Evolutionary conservation across 2,797 vertebrate species (phyloP).

Genomic region (Thaleichthys pacificus): DNA sequence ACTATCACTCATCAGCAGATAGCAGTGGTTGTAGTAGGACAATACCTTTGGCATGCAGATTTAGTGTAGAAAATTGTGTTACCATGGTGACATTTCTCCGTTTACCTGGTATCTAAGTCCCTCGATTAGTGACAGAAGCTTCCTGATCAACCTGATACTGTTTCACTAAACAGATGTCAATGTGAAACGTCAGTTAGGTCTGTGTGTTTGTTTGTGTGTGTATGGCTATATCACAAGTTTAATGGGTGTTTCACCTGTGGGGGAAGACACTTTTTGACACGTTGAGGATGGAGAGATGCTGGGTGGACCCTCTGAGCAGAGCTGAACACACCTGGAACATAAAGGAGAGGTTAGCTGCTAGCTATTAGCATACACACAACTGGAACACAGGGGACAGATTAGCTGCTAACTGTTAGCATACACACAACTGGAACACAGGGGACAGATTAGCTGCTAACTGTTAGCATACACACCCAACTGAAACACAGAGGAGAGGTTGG

Average conservation of each 20-base stretch:
- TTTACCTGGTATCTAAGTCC: too few relatives aligned
- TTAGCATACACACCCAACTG: background rate
- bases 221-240: background rate
- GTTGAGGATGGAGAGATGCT: slow-evolving; percentile 87
- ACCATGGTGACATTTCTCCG: background rate
- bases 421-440: background rate
- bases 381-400: background rate
- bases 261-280: slow-evolving; percentile 91
- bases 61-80: background rate
- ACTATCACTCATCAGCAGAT: too few relatives aligned
- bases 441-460: background rate
- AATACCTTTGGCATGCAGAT: background rate
- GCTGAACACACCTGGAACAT: slow-evolving; percentile 86
- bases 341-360: slow-evolving; percentile 10
- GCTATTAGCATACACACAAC: slow-evolving; percentile 10
- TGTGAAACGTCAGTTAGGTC: background rate
- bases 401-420: slow-evolving; percentile 3
- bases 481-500: background rate
- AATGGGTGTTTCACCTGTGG: slow-evolving; percentile 79
- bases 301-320: slow-evolving; percentile 88
- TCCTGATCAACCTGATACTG: background rate
- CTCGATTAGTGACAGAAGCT: background rate
- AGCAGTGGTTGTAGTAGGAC: background rate
- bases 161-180: too few relatives aligned
- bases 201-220: background rate